Evolutionary conservation across 2,888 invertebrate genomes (phyloP), one percentile per base, ranked within the genome.

Genomic region (Kryphioiulus occultus): DNA sequence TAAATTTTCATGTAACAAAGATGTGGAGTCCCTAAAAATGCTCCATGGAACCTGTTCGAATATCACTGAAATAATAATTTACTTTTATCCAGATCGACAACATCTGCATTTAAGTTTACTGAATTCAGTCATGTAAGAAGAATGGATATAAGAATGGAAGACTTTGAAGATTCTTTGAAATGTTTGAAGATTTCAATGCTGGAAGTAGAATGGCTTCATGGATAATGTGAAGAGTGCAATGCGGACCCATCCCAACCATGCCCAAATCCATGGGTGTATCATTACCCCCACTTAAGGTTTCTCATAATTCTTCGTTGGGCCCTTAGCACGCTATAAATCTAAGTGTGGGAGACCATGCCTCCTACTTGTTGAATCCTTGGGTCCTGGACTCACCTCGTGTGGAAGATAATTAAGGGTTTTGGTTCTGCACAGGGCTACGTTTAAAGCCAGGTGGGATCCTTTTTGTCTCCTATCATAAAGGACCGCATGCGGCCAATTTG

Each of bases 381-480:
- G 15, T 3, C 47, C 53, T 53, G n/a, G 68, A 9, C 9, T 68
- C 12, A 26, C n/a, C 26, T n/a, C 22, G 10, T n/a, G n/a, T n/a
- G n/a, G n/a, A 3, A 68, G 68, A 68, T 68, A 68, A 68, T 68
- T 68, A 68, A 9, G 68, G 68, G 68, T 68, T 68, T 68, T 68
- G 68, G n/a, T 9, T 26, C 68, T 26, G 10, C 26, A 26, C 68
- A 68, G 26, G 68, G 68, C 68, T 68, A 26, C 68, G 68, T 68
- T 68, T 68, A 68, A 68, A 68, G 68, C 68, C 68, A 68, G 68
- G 68, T 68, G 68, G 68, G 68, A 68, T 68, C 68, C 26, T n/a
- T 26, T 22, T 68, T 68, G 68, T 68, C 68, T 68, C n/a, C 68
- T 68, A 7, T 26, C 68, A 68, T 26, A 68, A 68, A 26, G 68